phyloP scores from a whole-genome alignment of 2,888 invertebrate genomes.

The Lycaena phlaeas region DNA sequence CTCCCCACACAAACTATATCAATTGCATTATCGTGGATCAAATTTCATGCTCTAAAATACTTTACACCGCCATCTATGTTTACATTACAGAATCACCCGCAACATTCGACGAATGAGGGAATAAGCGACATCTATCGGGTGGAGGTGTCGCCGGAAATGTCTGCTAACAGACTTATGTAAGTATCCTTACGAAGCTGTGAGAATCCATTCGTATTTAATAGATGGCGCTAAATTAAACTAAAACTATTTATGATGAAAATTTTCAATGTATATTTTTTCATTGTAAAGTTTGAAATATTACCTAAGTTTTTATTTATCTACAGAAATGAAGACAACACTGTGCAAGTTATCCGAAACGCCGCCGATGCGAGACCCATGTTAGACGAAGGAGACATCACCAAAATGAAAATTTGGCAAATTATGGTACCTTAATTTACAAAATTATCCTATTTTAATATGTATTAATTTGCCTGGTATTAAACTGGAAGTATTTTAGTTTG shows the following conservation, averaged over 20 bases:
- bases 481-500: not conserved
- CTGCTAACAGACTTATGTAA: constrained; percentile 36
- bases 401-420: constrained; percentile 57
- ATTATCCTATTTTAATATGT: too few species aligned
- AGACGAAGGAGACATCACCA: constrained; percentile 50
- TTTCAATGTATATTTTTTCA: too few species aligned
- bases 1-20: too few species aligned
- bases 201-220: constrained; percentile 9
- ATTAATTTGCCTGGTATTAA: too few species aligned
- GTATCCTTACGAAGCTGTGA: constrained; percentile 15
- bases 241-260: too few species aligned
- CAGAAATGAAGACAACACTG: constrained; percentile 30
- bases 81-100: constrained; percentile 39
- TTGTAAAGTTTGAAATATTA: too few species aligned
- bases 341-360: constrained; percentile 30
- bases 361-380: constrained; percentile 61
- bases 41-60: not conserved
- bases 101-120: constrained; percentile 28
- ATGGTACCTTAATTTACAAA: constrained; percentile 34
- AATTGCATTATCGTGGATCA: too few species aligned
- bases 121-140: constrained; percentile 41
- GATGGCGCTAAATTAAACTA: too few species aligned
- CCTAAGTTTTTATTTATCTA: too few species aligned
- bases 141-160: constrained; percentile 32
- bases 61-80: constrained; percentile 32